phyloP scores from a whole-genome alignment of 1,140 invertebrate species.

The Drosophila rufa region DNA sequence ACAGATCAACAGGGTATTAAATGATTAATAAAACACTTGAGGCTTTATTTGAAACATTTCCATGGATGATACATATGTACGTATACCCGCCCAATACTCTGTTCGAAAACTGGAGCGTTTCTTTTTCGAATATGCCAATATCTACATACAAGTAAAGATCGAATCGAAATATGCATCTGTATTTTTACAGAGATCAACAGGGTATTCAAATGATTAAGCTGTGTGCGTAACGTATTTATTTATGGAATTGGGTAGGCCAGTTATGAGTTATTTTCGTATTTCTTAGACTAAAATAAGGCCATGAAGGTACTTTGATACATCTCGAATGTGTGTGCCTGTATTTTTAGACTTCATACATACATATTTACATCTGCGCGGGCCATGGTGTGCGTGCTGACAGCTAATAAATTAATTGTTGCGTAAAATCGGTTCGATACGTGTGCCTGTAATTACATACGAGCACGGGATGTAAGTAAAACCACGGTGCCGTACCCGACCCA shows the following conservation, averaged over 20 bases:
- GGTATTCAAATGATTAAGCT: constrained; percentile 7
- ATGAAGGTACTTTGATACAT: constrained; percentile 56
- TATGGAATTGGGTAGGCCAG: constrained; percentile 49
- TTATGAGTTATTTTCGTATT: constrained; percentile 51
- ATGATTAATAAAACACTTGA: constrained; percentile 30
- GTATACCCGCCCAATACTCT: neutral
- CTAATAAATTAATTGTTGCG: constrained; percentile 57
- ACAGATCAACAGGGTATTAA: neutral
- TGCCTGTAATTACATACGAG: constrained; percentile 18
- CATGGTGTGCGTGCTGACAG: constrained; percentile 39
- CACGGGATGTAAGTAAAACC: constrained; percentile 1
- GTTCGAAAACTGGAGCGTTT: constrained; percentile 27
- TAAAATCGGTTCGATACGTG: constrained; percentile 38
- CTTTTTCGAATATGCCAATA: constrained; percentile 18
- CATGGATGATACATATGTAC: neutral
- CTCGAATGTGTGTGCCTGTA: constrained; percentile 38
- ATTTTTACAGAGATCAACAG: constrained; percentile 12
- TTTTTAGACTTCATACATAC: constrained; percentile 39
- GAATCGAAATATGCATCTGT: constrained; percentile 11
- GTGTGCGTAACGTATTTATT: constrained; percentile 39
- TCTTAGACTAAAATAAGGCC: constrained; percentile 50
- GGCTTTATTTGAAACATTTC: constrained; percentile 25
- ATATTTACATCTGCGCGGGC: constrained; percentile 29
- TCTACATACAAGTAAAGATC: neutral
- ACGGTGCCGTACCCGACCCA: neutral